These are phyloP conservation scores for Pelmatolapia mariae DNA, from an alignment of 2,113 vertebrate genomes.

Conservation along the genomic window DNA sequence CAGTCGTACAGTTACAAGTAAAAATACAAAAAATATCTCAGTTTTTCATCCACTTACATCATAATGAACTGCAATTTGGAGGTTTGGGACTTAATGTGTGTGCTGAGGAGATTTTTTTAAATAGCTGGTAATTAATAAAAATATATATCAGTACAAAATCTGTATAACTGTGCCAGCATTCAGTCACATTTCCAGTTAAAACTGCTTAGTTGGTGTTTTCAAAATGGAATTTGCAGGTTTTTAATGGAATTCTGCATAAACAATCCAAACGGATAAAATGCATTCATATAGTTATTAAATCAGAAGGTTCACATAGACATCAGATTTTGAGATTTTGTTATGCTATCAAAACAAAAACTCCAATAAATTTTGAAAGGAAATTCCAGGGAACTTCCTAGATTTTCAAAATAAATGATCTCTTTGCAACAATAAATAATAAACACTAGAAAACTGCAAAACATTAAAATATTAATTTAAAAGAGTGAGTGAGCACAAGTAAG, in stretches of 20 bases:
- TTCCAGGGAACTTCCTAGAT: not conserved
- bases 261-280: no score
- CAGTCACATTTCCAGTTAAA: not conserved
- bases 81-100: accelerated
- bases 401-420: not conserved
- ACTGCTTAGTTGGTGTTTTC: not conserved
- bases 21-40: not conserved
- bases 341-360: not conserved
- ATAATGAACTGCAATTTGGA: not conserved
- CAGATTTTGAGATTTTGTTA: not conserved
- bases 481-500: not conserved
- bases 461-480: accelerated
- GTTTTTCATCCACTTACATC: not conserved
- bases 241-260: not conserved
- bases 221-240: not conserved
- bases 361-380: not conserved
- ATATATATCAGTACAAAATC: not conserved
- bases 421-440: not conserved
- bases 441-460: not conserved
- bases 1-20: not conserved
- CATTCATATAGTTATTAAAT: not conserved
- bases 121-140: not conserved
- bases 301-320: accelerated
- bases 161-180: not conserved
- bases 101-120: not conserved